Evolutionary conservation across 1,140 invertebrate genomes (phyloP), one percentile per base, ranked within the genome.

Genomic region (Nylanderia fulva): DNA sequence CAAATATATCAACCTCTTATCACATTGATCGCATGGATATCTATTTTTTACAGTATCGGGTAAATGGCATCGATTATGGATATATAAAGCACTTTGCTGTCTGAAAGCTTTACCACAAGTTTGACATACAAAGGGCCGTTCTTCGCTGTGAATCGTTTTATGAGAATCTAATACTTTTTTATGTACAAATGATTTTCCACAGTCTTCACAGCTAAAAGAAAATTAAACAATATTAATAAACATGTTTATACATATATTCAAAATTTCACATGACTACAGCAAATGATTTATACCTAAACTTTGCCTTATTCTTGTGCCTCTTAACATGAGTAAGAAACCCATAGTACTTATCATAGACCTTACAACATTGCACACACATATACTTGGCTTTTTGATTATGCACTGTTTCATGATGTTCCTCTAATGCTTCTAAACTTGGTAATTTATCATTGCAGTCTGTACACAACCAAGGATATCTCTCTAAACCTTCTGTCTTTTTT

Each of bases 301-400:
- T 95, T 18, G 95, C 92, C 75, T 95, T 95, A 36, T 94, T 93
- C 84, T 95, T 94, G 88, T 96, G 96, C 52, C 94, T 92, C 86
- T 95, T 95, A 0, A 96, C 95, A 85, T 96, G 96, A 1, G 94
- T 95, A n/a, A 96, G 90, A 86, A 96, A 96, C 39, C 95, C 95
- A 85, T 95, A 95, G 91, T 96, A 96, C 87, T 96, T 96, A 68
- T 95, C 94, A 85, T 96, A 96, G 18, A 96, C 94, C 93, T 96
- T 96, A 48, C 94, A 95, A 83, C 96, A 96, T 86, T 96, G 94
- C 27, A 95, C 94, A 89, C 96, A 96, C 90, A 95, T 95, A 87
- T 95, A 96, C 84, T 95, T 95, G 2, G 95, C 92, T 56, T 93
- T 92, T 86, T 95, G 95, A 90, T 95, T 95, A 87, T 96, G 96